Base-by-base conservation (phyloP, 2,113 vertebrate species). In the Tamias sibiricus region DNA sequence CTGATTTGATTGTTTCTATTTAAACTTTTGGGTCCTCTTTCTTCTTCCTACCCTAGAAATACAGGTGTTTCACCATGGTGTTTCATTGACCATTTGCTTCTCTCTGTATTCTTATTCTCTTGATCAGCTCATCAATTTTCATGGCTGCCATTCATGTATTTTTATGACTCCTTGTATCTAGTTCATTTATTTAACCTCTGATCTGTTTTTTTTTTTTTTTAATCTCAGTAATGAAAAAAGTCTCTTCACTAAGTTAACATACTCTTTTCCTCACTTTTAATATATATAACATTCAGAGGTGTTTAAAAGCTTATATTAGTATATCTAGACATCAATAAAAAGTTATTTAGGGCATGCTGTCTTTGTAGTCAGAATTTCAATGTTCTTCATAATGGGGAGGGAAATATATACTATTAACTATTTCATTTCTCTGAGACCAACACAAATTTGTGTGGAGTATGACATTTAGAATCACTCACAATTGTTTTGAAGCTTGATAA, bases 121-220 rank as follows among this genome's bases (percentile, higher is more conserved):
- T 95, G 8, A 76, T 94, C 40, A 91, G 42, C 32, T 91, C 66
- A 74, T 90, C 87, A 64, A 17, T 37, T 85, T 94, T 85, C 72
- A 69, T 81, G 72, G 19, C 59, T 81, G 35, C 87, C 32, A 57
- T 4, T 72, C 52, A 42, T 75, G 14, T 52, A 35, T 68, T 91
- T 90, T 91, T 96, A 93, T 69, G 72, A 62, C 57, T 91, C 8
- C 6, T 2, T 47, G 44, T 87, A 30, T 19, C 64, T 47, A 32
- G 12, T 28, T 84, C 8, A 64, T 8, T 87, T 40, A 69, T 95
- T 87, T 80, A 68, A 80, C 77, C n/a, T 87, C 19, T 80, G 6
- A 80, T 42, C 22, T 77, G 14, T 28, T 79, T 44, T 85, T 94
- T 82, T 94, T 87, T 72, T 69, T 16, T 49, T 49, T 12, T 49